Conservation (phyloP, 2,113 vertebrate species). For the Vidua macroura region DNA sequence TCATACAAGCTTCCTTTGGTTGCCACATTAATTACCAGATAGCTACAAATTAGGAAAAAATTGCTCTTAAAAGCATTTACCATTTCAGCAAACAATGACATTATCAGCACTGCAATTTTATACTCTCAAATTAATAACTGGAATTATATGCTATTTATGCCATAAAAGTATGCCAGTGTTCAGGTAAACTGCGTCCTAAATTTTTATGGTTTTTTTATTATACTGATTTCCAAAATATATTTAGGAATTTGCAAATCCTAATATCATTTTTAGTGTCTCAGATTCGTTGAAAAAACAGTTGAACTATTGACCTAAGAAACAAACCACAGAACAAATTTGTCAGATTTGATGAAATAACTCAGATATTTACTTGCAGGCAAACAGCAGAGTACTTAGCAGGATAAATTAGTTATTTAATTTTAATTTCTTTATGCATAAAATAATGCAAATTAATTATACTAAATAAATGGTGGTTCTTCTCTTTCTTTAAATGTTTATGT, state of each 20-base stretch:
- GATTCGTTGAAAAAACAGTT: not conserved
- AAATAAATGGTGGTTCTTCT: not conserved
- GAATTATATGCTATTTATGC: not conserved
- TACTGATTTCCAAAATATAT: not conserved
- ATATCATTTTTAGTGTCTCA: not conserved
- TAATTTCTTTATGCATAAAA: not conserved
- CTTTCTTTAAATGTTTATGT: not conserved
- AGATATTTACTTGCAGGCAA: not conserved
- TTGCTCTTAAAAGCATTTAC: not conserved
- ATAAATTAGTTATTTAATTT: not conserved
- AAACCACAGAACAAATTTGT: not conserved
- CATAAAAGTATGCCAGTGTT: not conserved
- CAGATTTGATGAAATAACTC: not conserved
- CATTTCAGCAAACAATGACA: not conserved
- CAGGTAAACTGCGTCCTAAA: not conserved
- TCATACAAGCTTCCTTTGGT: not conserved
- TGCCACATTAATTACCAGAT: not conserved
- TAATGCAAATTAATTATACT: not conserved
- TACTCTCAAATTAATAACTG: not conserved
- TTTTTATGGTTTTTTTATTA: not conserved
- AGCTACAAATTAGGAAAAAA: not conserved
- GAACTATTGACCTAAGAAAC: not conserved
- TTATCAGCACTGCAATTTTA: not conserved
- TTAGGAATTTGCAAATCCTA: not conserved
- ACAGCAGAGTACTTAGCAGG: not conserved